Evolutionary conservation across 2,888 invertebrate genomes (phyloP).

Genomic region (Drosophila nigricruria): DNA sequence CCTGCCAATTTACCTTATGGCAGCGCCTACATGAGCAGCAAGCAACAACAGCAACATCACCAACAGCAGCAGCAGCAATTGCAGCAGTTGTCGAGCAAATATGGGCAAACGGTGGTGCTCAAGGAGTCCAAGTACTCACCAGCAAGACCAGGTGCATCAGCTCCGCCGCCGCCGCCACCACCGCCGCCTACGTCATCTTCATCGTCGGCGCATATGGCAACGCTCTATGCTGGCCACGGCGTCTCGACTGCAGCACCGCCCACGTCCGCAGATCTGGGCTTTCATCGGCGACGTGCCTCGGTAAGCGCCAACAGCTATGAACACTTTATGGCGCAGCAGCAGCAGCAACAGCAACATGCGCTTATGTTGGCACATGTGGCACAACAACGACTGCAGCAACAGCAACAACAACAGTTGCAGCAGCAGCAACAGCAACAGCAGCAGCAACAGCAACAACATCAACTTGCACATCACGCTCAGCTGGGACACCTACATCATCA

Average conservation of each 20-base stretch:
- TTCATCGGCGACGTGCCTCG: constrained; percentile 79
- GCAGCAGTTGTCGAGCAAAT: constrained; percentile 43
- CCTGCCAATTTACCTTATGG: constrained; percentile 71
- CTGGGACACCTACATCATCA: constrained; percentile 58
- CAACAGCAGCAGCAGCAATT: constrained; percentile 39
- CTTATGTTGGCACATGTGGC: constrained; percentile 72
- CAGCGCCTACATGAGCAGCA: constrained; percentile 63
- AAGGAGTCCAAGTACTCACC: constrained; percentile 67
- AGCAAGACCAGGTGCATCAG: constrained; percentile 45
- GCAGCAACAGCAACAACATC: constrained; percentile 25
- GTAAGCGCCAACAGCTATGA: constrained; percentile 81
- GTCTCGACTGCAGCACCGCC: constrained; percentile 48
- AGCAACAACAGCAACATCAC: constrained; percentile 33
- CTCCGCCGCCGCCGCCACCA: constrained; percentile 61
- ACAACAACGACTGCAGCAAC: constrained; percentile 59
- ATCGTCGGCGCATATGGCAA: constrained; percentile 59
- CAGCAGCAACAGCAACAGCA: constrained; percentile 50
- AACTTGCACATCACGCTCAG: constrained; percentile 40
- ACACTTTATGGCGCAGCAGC: constrained; percentile 79
- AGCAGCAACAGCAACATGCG: constrained; percentile 76
- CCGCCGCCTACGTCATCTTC: constrained; percentile 42
- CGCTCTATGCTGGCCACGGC: constrained; percentile 53
- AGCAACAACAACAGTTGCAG: constrained; percentile 72
- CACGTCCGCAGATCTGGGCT: constrained; percentile 71
- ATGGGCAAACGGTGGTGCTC: constrained; percentile 48